phyloP scores from a whole-genome alignment of 2,888 invertebrate species.

The Aspidiotus destructor region DNA sequence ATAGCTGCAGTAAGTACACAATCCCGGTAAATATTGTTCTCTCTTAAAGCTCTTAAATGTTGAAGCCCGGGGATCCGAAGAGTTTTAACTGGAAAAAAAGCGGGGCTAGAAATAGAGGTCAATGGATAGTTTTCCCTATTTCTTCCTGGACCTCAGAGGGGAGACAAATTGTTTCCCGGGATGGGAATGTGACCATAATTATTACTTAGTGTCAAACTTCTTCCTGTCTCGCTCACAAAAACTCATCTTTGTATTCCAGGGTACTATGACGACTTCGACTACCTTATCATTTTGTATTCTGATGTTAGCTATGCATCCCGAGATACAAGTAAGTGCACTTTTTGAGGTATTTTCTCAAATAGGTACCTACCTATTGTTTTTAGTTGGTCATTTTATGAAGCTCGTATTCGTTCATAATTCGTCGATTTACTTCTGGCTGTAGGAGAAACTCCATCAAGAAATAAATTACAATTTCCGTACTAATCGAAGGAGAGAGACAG shows the following conservation, averaged over 20 bases:
- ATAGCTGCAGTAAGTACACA: neutral
- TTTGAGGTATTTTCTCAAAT: too few relatives aligned
- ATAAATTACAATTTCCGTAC: neutral
- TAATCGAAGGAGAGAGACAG: neutral
- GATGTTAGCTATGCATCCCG: neutral
- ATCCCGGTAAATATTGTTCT: too few relatives aligned
- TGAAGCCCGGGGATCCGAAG: too few relatives aligned
- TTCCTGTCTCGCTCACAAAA: too few relatives aligned
- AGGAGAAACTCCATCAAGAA: constrained; percentile 1
- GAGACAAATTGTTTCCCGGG: neutral
- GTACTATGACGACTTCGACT: neutral
- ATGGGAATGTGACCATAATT: neutral
- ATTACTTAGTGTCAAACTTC: neutral
- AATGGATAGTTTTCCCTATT: too few relatives aligned
- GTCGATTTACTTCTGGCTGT: neutral
- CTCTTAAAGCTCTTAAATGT: too few relatives aligned
- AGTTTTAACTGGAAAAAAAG: too few relatives aligned
- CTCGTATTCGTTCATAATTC: too few relatives aligned
- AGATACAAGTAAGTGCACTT: neutral
- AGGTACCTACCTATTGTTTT: too few relatives aligned
- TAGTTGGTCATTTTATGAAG: too few relatives aligned
- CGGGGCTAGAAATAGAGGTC: too few relatives aligned
- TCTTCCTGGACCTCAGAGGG: neutral
- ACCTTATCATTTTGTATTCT: neutral
- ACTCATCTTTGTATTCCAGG: neutral